phyloP scores from a whole-genome alignment of 2,113 vertebrate species.

The Gymnogyps californianus region DNA sequence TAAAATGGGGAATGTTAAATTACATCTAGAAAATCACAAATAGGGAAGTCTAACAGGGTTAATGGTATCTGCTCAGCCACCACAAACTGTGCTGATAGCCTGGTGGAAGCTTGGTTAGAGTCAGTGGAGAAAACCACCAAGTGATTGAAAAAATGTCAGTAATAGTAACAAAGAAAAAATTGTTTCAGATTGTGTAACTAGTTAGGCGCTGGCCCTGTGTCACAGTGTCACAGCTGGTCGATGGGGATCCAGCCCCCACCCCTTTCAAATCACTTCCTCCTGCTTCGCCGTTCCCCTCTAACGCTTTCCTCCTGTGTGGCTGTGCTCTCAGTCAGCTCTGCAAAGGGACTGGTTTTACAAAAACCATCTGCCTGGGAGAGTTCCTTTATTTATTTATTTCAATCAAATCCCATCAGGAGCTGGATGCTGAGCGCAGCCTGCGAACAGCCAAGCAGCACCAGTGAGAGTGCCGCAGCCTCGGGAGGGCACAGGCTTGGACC shows the following conservation, averaged over 20 bases:
- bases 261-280: not conserved
- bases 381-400: not conserved
- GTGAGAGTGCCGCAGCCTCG: accelerated
- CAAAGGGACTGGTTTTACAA: not conserved
- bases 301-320: not conserved
- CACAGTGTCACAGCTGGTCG: not conserved
- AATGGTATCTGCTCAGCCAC: not conserved
- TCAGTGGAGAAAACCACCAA: not conserved
- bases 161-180: not conserved
- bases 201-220: not conserved
- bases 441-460: not conserved
- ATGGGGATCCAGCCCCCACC: not conserved
- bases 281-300: accelerated
- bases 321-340: not conserved
- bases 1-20: not conserved
- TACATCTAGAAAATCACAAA: not conserved
- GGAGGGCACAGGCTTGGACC: not conserved
- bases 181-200: not conserved
- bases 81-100: not conserved
- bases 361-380: not conserved
- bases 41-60: not conserved
- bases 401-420: not conserved
- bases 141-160: not conserved
- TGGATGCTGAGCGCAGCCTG: not conserved
- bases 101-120: not conserved